A percentile compares a stretch with the other conserved stretches of the same genome.
These are phyloP conservation scores for Chrosomus eos DNA, from an alignment of 2,797 vertebrate genomes.

Conservation along the genomic window DNA sequence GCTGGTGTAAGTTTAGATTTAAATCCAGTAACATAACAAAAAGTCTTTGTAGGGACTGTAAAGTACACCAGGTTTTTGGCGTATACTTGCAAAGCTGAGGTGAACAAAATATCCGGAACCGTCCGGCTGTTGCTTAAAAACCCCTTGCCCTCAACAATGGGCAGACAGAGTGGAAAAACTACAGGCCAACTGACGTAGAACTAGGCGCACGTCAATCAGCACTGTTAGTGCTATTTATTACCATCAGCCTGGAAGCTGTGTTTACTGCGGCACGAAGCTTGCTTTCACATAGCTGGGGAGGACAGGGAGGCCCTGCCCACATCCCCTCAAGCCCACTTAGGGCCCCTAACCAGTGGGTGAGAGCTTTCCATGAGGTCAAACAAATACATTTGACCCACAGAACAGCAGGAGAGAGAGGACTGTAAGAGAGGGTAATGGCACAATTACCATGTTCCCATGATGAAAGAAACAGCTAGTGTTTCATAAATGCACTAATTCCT, in stretches of 20 bases:
- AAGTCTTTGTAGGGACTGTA: conserved; percentile 22
- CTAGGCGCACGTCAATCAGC: conserved; percentile 71
- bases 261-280: conserved; percentile 46
- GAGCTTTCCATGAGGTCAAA: conserved; percentile 81
- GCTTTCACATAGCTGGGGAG: conserved; percentile 59
- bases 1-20: conserved; percentile 1
- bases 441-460: conserved; percentile 65
- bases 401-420: conserved; percentile 57
- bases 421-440: conserved; percentile 47
- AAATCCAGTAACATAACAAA: conserved; percentile 11
- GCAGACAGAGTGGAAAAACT: conserved; percentile 66
- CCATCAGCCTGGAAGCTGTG: conserved; percentile 48
- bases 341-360: conserved; percentile 53
- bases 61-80: conserved; percentile 29
- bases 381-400: conserved; percentile 61
- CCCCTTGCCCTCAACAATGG: conserved; percentile 61
- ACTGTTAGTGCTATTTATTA: conserved; percentile 73
- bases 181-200: conserved; percentile 42
- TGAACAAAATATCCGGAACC: conserved; percentile 55
- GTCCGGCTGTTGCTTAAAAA: conserved; percentile 54
- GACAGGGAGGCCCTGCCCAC: conserved; percentile 58
- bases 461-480: conserved; percentile 66
- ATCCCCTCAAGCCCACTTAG: conserved; percentile 48
- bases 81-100: conserved; percentile 4
- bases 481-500: conserved; percentile 63